A percentile compares a stretch with the other conserved stretches of the same genome.
These are phyloP conservation scores for Notarius lentiginosus DNA, from an alignment of 2,113 vertebrate genomes.

Conservation along the genomic window DNA sequence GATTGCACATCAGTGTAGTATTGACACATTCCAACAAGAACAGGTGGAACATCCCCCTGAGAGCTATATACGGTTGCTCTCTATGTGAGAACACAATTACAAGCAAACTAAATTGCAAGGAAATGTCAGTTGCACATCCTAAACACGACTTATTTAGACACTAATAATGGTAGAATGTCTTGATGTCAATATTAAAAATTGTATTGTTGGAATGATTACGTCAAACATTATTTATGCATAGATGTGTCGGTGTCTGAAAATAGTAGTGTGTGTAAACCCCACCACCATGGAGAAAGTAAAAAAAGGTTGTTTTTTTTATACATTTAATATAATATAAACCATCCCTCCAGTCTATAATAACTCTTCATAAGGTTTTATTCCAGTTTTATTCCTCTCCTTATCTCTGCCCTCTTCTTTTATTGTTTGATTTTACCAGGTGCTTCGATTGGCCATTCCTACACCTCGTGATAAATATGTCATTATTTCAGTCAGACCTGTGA, in stretches of 20 bases:
- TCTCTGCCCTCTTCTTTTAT: not conserved
- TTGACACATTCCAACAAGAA: slow-evolving; percentile 10
- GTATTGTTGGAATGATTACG: not conserved
- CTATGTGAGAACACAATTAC: slow-evolving; percentile 3
- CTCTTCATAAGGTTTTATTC: not conserved
- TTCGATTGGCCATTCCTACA: not conserved
- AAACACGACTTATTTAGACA: not conserved
- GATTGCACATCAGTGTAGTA: slow-evolving; percentile 7
- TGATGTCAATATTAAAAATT: not conserved
- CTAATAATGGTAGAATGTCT: not conserved
- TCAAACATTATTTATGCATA: not conserved
- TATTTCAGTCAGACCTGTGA: slow-evolving; percentile 14
- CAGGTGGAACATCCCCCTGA: slow-evolving; percentile 15
- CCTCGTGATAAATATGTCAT: not conserved
- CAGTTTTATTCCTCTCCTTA: not conserved
- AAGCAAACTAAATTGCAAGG: not conserved
- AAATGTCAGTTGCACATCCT: not conserved
- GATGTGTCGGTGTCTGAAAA: not conserved
- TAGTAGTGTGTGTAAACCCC: not conserved
- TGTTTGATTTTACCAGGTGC: slow-evolving; percentile 5
- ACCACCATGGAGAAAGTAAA: not conserved
- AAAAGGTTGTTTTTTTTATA: too few species aligned
- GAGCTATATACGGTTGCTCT: not conserved
- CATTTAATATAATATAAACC: not conserved
- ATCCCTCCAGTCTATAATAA: not conserved